Percentiles rank a stretch among this genome's conserved stretches.
Evolutionary conservation across 1,140 invertebrate species (phyloP).

Genomic region (Probaryconus sp.): DNA sequence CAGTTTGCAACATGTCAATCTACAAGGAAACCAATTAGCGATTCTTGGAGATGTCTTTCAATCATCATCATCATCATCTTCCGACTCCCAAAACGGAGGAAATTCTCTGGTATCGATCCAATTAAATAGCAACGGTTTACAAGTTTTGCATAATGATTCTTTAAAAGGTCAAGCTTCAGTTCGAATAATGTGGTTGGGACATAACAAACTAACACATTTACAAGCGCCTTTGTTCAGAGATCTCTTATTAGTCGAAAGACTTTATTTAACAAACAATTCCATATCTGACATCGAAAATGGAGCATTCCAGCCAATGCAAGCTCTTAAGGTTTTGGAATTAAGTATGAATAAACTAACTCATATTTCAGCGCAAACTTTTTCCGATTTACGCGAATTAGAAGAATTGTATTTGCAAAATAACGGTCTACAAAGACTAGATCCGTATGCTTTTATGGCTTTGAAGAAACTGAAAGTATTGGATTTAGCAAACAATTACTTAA

Average conservation of each 20-base stretch:
- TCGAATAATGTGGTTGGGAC: slow-evolving; percentile 92
- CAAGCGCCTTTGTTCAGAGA: slow-evolving; percentile 86
- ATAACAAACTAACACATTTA: slow-evolving; percentile 87
- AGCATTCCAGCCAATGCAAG: slow-evolving; percentile 86
- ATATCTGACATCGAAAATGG: slow-evolving; percentile 88
- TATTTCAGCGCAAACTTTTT: slow-evolving; percentile 83
- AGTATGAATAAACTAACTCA: slow-evolving; percentile 85
- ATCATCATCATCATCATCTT: slow-evolving; percentile 73
- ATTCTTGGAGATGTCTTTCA: slow-evolving; percentile 89
- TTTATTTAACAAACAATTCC: slow-evolving; percentile 90
- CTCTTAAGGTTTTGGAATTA: slow-evolving; percentile 87
- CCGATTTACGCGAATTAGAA: slow-evolving; percentile 83
- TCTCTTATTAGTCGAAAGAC: slow-evolving; percentile 84
- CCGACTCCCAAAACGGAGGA: slow-evolving; percentile 67
- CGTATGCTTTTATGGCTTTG: slow-evolving; percentile 80
- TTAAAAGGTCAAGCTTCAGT: slow-evolving; percentile 87
- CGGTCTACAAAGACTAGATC: slow-evolving; percentile 79
- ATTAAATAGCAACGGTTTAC: slow-evolving; percentile 89
- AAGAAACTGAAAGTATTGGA: slow-evolving; percentile 82
- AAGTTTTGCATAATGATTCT: slow-evolving; percentile 86
- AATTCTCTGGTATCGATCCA: slow-evolving; percentile 89
- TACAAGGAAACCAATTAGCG: slow-evolving; percentile 89
- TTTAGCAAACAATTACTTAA: slow-evolving; percentile 81
- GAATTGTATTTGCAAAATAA: slow-evolving; percentile 83
- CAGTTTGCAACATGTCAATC: slow-evolving; percentile 91